Base-by-base conservation (phyloP, 2,797 vertebrate species). In the Huso huso region DNA sequence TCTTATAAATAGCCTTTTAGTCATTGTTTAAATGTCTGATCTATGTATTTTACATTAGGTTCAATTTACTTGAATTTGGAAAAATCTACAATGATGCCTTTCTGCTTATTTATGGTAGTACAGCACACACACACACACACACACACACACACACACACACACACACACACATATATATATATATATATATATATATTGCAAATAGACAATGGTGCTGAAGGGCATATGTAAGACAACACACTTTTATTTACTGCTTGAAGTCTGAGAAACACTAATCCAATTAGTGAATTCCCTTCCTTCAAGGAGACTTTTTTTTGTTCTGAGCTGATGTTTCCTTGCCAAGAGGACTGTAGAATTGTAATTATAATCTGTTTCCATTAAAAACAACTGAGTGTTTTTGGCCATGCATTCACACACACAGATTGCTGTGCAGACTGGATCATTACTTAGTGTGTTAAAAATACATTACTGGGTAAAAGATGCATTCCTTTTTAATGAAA, bases 401-500 rank as follows among this genome's bases (percentile, higher is more conserved):
- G 71, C 75, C 65, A 76, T 69, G 69, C 70, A 73, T 74, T 75
- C 72, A 51, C 76, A 70, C 59, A 75, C 77, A 51, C 70, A 84
- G 76, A 85, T 82, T 82, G 64, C 69, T 71, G 74, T 66, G 71
- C 77, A 80, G 67, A 73, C 72, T 69, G 76, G 70, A 73, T 75
- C 69, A 75, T 80, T 82, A 84, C 68, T 85, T 80, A 77, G 59
- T 71, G 63, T 80, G 73, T 75, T 79, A 74, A 81, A 83, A 85
- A 73, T 72, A 66, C 73, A 84, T 84, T 81, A 76, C 71, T 74
- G 75, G 76, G 55, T 63, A 71, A 71, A 48, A 72, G 72, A 71
- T 77, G 62, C 66, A 69, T 72, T 75, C 69, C 53, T 23, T 66
- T 77, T 77, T 81, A 67, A 76, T 77, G 65, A 76, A 79, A 83